A percentile compares a stretch with the other conserved stretches of the same genome.
Evolutionary conservation across 2,888 invertebrate species (phyloP).

Genomic region (Miltochrista miniata): DNA sequence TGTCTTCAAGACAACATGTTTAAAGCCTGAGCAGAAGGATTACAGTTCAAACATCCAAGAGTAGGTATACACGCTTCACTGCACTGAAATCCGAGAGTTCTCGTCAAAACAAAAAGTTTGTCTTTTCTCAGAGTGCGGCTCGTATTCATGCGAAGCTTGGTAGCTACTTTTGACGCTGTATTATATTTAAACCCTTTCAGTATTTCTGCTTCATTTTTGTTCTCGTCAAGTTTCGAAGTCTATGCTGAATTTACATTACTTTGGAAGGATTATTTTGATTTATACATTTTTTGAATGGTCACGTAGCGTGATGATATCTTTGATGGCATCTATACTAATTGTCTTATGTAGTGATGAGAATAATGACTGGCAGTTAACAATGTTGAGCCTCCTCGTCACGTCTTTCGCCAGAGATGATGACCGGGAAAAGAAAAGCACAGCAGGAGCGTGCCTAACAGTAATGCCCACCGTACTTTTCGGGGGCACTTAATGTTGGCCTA

Average conservation of each 20-base stretch:
- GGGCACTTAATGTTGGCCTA: too few relatives aligned
- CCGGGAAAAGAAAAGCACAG: too few relatives aligned
- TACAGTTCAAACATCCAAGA: conserved; percentile 28
- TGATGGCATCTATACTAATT: background rate
- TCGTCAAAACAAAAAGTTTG: conserved; percentile 30
- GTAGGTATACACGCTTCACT: conserved; percentile 16
- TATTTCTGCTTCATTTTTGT: background rate
- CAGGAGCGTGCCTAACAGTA: too few relatives aligned
- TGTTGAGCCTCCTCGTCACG: too few relatives aligned
- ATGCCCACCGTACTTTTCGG: too few relatives aligned
- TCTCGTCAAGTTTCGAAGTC: background rate
- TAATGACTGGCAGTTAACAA: too few relatives aligned
- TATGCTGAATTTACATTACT: background rate
- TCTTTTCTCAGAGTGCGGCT: conserved; percentile 16
- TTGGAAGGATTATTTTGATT: background rate
- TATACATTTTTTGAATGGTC: too few relatives aligned
- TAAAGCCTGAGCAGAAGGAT: conserved; percentile 18
- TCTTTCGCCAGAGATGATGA: too few relatives aligned
- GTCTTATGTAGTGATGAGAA: too few relatives aligned
- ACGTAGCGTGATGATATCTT: too few relatives aligned
- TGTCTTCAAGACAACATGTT: conserved; percentile 15
- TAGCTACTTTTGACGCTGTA: background rate
- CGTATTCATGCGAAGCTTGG: conserved; percentile 12
- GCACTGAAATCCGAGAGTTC: conserved; percentile 22
- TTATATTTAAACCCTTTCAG: background rate